Base-by-base conservation (phyloP, 2,888 invertebrate species). In the Mesochorus sp. region DNA sequence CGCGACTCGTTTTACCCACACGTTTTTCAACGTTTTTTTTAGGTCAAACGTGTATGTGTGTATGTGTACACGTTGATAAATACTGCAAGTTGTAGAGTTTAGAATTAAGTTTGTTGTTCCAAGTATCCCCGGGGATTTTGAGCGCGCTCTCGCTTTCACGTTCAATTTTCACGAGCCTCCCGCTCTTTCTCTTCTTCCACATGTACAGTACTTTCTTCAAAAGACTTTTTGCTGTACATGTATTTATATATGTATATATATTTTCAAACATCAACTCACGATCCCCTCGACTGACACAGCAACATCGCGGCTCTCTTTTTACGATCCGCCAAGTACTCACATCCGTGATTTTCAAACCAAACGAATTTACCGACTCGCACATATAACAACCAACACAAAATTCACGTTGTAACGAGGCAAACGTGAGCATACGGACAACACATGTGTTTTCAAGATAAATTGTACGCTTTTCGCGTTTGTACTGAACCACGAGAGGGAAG, bases 251-350 rank as follows among this genome's bases (percentile, higher is more conserved):
- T n/a, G n/a, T n/a, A n/a, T n/a, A n/a, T n/a, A n/a, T n/a, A n/a
- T n/a, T 44, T 42, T 31, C 59, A 34, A 37, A n/a, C 55, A 39
- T 59, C 21, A 44, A 37, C 14, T 47, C 21, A 49, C 61, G 61
- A 71, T 53, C 39, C 61, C 39, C 51, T 42, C 61, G 49, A 28
- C 19, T 24, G 42, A 21, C 28, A 5, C 19, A 26, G 5, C n/a
- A 10, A 31, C 6, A 8, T 31, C 10, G 6, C 12, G 44, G 19
- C 71, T 62, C 31, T 31, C 67, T 68, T 68, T 71, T 71, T 71
- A 71, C 71, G 71, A 71, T 71, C 61, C 61, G 71, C 71, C 71
- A 71, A 71, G 61, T 71, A 51, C 53, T 62, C 71, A 62, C 71
- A 71, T 71, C 71, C 71, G 71, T 61, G 71, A 71, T 71, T 62